Evolutionary conservation across 2,113 vertebrate genomes (phyloP), one percentile per base, ranked within the genome.

Genomic region (Entomyzon cyanotis): DNA sequence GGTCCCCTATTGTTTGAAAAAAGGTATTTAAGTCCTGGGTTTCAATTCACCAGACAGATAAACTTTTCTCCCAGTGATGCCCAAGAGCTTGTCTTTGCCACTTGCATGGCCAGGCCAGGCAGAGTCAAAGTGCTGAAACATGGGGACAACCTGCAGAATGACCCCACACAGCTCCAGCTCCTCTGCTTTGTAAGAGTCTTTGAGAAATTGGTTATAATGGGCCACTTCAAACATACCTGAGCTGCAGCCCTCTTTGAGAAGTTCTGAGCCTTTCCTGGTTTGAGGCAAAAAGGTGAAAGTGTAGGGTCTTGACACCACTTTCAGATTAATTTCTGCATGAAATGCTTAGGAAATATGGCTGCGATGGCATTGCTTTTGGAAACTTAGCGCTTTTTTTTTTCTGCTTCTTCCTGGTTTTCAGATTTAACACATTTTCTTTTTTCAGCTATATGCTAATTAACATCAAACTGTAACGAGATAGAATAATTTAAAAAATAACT

Each of bases 401-500:
- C 82, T 70, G 5, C n/a, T 85, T 91, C 42, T 90, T 91, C 49
- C 63, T 56, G 37, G 8, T 58, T 91, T 91, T 94, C 53, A 68
- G 56, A 68, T 81, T 89, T 81, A 93, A 64, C 80, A 90, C 64
- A 62, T 93, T 92, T 92, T 90, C 77, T 80, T 90, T 89, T 89
- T 75, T 78, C 85, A 94, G 74, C 73, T 83, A 50, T 84, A 89
- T 5, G 4, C 76, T 93, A 96, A 96, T 88, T 92, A 96, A 71
- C 64, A 87, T 89, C 50, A 62, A 81, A 67, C 35, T 89, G 64
- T 90, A 93, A 89, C 18, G 31, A 92, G 71, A 67, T 76, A 88
- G 92, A 88, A 67, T 84, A 78, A 82, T 86, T 86, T 77, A 78
- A 94, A 95, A 94, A 92, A 93, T 89, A 90, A 78, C 60, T 87